A percentile compares a stretch with the other conserved stretches of the same genome.
phyloP scores from a whole-genome alignment of 2,888 invertebrate species.

The Polydrusus tereticollis region DNA sequence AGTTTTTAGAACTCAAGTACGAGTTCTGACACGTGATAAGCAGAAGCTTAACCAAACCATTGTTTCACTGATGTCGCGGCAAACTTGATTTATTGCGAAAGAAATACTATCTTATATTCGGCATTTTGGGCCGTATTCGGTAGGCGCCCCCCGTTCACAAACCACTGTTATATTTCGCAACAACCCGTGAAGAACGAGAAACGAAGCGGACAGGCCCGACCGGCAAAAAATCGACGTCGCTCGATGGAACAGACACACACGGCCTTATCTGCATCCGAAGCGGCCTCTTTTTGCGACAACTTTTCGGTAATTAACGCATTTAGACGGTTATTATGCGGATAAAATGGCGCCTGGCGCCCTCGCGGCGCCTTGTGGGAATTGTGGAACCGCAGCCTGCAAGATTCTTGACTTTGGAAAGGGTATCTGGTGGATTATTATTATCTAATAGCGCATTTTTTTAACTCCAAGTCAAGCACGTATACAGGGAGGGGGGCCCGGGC shows the following conservation, averaged over 20 bases:
- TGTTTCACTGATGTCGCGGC: not conserved
- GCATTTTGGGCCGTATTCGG: not conserved
- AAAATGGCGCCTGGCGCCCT: constrained; percentile 49
- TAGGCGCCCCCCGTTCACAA: constrained; percentile 36
- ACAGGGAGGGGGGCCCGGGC: too few relatives aligned
- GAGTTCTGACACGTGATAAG: too few relatives aligned
- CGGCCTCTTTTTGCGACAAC: constrained; percentile 46
- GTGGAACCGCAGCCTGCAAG: not conserved
- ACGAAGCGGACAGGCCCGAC: constrained; percentile 33
- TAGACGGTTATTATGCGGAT: constrained; percentile 44
- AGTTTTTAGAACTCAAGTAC: too few relatives aligned
- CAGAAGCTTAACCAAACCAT: too few relatives aligned
- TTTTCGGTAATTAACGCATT: constrained; percentile 49
- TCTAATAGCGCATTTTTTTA: too few relatives aligned
- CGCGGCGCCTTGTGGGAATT: constrained; percentile 14
- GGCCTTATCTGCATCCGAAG: constrained; percentile 45
- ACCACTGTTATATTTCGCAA: constrained; percentile 46
- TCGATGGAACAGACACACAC: constrained; percentile 28
- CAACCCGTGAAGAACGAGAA: constrained; percentile 48
- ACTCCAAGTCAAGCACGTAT: too few relatives aligned
- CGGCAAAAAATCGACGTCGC: constrained; percentile 40
- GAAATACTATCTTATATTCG: too few relatives aligned
- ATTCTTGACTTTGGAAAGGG: too few relatives aligned
- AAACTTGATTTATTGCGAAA: not conserved
- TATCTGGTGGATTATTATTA: too few relatives aligned